Percentiles rank a stretch among this genome's conserved stretches.
Conservation (phyloP, 2,797 vertebrate genomes). For the Danionella dracula region DNA sequence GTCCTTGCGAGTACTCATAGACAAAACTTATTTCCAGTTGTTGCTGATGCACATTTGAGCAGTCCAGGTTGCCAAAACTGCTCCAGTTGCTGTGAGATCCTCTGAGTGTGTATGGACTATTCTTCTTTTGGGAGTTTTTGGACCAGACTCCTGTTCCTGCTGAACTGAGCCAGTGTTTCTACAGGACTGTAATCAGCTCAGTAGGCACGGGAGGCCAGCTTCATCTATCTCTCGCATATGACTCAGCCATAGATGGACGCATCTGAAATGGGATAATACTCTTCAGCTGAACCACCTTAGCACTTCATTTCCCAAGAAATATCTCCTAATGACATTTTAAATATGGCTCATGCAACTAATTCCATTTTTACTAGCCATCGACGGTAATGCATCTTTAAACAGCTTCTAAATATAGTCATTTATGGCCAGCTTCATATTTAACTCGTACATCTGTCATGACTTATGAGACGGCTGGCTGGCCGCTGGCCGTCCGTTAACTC, state of each 20-base stretch:
- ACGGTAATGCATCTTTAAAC: slow-evolving; percentile 77
- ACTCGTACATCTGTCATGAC: slow-evolving; percentile 75
- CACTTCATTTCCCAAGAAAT: slow-evolving; percentile 66
- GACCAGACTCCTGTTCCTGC: slow-evolving; percentile 99
- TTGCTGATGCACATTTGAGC: too few species aligned
- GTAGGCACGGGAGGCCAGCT: slow-evolving; percentile 94
- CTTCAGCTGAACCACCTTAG: slow-evolving; percentile 42
- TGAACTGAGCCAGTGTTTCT: slow-evolving; percentile 99
- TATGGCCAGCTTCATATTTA: slow-evolving; percentile 73
- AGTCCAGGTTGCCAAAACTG: too few species aligned
- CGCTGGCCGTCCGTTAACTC: slow-evolving; percentile 59
- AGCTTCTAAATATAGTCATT: slow-evolving; percentile 73
- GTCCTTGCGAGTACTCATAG: too few species aligned
- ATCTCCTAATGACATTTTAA: slow-evolving; percentile 70
- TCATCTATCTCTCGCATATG: slow-evolving; percentile 34
- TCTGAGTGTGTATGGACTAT: too few species aligned
- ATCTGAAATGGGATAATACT: slow-evolving; percentile 24
- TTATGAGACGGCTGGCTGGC: slow-evolving; percentile 47
- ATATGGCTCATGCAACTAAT: slow-evolving; percentile 65
- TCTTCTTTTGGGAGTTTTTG: slow-evolving; percentile 39
- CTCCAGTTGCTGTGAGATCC: neutral
- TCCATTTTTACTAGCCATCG: slow-evolving; percentile 69
- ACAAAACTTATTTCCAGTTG: too few species aligned
- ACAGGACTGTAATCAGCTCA: slow-evolving; percentile 99
- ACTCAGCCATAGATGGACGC: neutral